phyloP scores from a whole-genome alignment of 2,888 invertebrate species.

The Strigamia maritima region DNA sequence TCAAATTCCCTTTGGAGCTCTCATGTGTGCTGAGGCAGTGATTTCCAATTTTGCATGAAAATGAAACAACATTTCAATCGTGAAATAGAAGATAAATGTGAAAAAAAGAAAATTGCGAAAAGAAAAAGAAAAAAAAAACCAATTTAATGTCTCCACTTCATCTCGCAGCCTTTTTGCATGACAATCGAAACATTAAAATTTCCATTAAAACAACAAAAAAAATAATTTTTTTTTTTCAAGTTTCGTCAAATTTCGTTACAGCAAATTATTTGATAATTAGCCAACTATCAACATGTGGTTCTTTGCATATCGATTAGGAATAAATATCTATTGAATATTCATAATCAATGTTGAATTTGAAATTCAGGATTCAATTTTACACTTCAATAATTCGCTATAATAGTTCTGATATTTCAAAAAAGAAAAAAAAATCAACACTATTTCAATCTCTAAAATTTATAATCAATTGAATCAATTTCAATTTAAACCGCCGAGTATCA shows the following conservation, averaged over 20 bases:
- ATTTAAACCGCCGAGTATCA: background rate
- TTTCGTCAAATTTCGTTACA: background rate
- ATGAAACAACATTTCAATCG: conserved; percentile 25
- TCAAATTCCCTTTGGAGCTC: conserved; percentile 20
- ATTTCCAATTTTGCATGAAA: conserved; percentile 22
- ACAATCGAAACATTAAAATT: background rate
- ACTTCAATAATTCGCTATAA: background rate
- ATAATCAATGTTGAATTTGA: background rate
- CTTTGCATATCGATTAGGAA: background rate
- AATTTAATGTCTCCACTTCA: background rate
- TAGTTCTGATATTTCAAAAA: too few relatives aligned
- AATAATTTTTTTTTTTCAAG: background rate
- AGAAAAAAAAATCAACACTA: too few relatives aligned
- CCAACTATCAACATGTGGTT: background rate
- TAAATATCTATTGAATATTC: conserved; percentile 26
- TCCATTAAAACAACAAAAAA: background rate
- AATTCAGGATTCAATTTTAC: background rate
- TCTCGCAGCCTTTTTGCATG: background rate
- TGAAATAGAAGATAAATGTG: conserved; percentile 1
- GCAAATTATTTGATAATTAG: conserved; percentile 22
- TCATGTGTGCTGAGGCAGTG: conserved; percentile 28
- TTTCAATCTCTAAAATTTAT: background rate
- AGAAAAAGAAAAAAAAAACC: background rate
- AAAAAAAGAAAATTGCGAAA: background rate
- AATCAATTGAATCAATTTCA: background rate